These are phyloP conservation scores for Alcis repandata DNA, from an alignment of 2,888 invertebrate species.

Conservation along the genomic window DNA sequence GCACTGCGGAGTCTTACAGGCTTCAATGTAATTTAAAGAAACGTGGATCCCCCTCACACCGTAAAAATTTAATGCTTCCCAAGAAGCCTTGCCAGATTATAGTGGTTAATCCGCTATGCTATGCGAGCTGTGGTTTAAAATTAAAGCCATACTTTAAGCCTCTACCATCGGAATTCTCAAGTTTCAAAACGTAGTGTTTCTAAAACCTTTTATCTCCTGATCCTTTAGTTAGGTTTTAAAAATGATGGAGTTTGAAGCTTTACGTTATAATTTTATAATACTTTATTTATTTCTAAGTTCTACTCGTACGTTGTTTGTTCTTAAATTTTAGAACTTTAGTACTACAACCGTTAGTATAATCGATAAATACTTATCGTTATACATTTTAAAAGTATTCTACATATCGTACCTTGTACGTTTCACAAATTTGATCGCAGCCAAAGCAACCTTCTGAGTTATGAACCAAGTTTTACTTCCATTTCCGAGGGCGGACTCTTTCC, in stretches of 20 bases:
- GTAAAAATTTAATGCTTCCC: constrained; percentile 69
- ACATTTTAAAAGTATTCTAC: background rate
- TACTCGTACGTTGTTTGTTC: background rate
- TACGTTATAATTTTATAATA: too few species aligned
- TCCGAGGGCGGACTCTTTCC: constrained; percentile 55
- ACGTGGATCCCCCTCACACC: constrained; percentile 52
- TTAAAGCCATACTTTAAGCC: constrained; percentile 46
- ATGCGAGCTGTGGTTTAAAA: constrained; percentile 55
- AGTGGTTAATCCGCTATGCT: constrained; percentile 60
- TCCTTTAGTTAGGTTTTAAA: too few species aligned
- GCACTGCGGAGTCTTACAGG: constrained; percentile 55
- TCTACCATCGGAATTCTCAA: constrained; percentile 13
- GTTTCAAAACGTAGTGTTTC: background rate
- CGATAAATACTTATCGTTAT: too few species aligned
- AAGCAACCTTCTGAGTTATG: constrained; percentile 55
- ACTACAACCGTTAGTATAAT: too few species aligned
- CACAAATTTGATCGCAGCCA: constrained; percentile 39
- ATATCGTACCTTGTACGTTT: background rate
- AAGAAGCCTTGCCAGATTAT: constrained; percentile 74
- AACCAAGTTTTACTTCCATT: constrained; percentile 57
- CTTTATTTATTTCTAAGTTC: too few species aligned
- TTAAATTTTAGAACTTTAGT: background rate
- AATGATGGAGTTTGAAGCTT: too few species aligned
- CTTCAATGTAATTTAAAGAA: constrained; percentile 71
- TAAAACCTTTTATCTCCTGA: background rate